Evolutionary conservation across 2,888 invertebrate genomes (phyloP), one percentile per base, ranked within the genome.

Genomic region (Drosophila borealis): DNA sequence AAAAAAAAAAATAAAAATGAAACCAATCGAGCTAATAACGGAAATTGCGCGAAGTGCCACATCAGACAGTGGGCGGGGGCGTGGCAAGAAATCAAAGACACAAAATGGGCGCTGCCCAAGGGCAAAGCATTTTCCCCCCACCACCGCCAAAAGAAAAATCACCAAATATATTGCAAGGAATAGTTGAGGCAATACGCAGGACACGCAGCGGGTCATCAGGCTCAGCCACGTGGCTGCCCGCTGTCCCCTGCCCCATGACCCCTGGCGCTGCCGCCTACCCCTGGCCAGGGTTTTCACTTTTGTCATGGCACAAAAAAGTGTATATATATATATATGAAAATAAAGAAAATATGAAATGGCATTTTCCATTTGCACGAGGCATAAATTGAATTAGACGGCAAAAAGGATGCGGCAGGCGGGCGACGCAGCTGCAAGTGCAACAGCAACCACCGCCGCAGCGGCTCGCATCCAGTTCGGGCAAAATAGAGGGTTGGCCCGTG

Each of bases 1-100:
- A 77, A 77, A 86, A 88, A 21, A 21, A 25, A 25, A 17, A 17
- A 17, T 2, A 63, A 78, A 73, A 84, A 84, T 77, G 74, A 87
- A 88, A 87, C 74, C 87, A 87, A 88, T 88, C 84, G 84, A 78
- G 89, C 85, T 88, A 85, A 85, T 85, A 85, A 79, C 79, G 84
- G 79, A 88, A 88, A 85, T 88, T 87, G 81, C 80, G 56, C 62
- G 21, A 59, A 65, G 65, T 64, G 65, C 33, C 51, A 49, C 63
- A 41, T 19, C 19, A 34, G 41, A 48, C 37, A 13, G 14, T 17
- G 37, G 37, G 50, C 21, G 25, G 10, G 4, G 19, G 19, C 11
- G 37, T 9, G 41, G 39, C 46, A 39, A 48, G 8, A 62, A 70
- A 66, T 64, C 73, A 68, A 59, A 64, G 63, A 67, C 49, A 29